Evolutionary conservation across 2,113 vertebrate species (phyloP).

Genomic region (Sylvilagus bachmani): DNA sequence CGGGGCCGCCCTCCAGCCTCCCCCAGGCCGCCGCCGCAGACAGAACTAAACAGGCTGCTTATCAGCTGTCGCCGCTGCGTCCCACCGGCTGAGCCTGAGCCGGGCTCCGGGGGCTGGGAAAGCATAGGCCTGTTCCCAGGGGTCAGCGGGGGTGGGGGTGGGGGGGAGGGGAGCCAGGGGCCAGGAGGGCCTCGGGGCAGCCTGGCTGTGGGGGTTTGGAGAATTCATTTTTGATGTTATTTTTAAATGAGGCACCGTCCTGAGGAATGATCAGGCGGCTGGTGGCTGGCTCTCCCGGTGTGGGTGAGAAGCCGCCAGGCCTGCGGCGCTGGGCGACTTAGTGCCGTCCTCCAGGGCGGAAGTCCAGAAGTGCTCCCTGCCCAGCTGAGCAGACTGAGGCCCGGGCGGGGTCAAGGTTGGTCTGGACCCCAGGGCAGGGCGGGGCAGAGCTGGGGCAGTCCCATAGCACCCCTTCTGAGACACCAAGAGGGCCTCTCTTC

Average conservation of each 20-base stretch:
- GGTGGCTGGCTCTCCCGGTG: too few species aligned
- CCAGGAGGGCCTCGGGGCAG: background rate
- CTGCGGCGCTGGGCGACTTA: too few species aligned
- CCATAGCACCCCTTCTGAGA: background rate
- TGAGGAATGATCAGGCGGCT: too few species aligned
- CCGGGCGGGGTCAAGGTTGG: background rate
- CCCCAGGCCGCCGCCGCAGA: slow-evolving; percentile 47
- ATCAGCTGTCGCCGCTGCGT: slow-evolving; percentile 74
- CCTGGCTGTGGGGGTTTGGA: background rate
- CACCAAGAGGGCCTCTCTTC: background rate
- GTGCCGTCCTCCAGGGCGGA: too few species aligned
- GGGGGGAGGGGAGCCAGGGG: background rate
- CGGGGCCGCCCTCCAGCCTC: slow-evolving; percentile 21
- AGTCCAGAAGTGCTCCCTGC: background rate
- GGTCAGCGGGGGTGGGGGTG: background rate
- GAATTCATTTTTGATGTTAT: slow-evolving; percentile 8
- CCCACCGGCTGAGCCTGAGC: slow-evolving; percentile 59
- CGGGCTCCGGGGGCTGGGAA: slow-evolving; percentile 62
- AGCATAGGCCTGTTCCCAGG: slow-evolving; percentile 42
- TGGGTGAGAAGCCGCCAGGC: too few species aligned
- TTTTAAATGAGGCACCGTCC: background rate
- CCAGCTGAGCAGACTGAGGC: background rate
- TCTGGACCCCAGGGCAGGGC: background rate
- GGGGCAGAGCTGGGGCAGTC: background rate
- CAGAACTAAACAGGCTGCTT: slow-evolving; percentile 75